Evolutionary conservation across 2,888 invertebrate genomes (phyloP).

Genomic region (Dorcus hopei): DNA sequence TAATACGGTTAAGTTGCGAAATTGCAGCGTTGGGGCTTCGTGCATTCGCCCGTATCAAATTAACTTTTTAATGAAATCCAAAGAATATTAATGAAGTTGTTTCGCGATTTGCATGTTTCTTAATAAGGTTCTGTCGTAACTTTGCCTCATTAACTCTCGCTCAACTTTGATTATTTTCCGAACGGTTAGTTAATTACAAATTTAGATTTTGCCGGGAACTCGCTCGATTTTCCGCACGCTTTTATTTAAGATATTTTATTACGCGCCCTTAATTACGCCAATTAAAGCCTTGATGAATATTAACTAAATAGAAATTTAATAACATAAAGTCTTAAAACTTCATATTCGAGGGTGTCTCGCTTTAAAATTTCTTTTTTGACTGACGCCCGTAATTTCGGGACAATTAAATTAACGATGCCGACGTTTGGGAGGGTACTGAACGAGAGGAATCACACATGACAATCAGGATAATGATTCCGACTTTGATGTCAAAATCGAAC

Average conservation of each 20-base stretch:
- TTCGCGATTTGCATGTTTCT: slow-evolving; percentile 47
- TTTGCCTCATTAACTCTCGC: slow-evolving; percentile 41
- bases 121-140: slow-evolving; percentile 38
- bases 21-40: slow-evolving; percentile 1
- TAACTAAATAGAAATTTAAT: slow-evolving; percentile 42
- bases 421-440: too few species aligned
- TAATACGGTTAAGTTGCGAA: slow-evolving; percentile 9
- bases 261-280: slow-evolving; percentile 30
- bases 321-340: slow-evolving; percentile 40
- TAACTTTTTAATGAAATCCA: slow-evolving; percentile 36
- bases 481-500: neutral
- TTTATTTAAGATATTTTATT: slow-evolving; percentile 44
- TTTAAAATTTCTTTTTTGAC: neutral
- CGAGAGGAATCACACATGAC: neutral
- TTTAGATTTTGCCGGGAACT: slow-evolving; percentile 27
- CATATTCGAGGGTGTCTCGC: slow-evolving; percentile 13
- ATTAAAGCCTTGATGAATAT: slow-evolving; percentile 4
- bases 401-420: too few species aligned
- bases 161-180: slow-evolving; percentile 48
- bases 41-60: slow-evolving; percentile 27
- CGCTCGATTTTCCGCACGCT: slow-evolving; percentile 24
- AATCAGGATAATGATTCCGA: neutral
- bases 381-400: too few species aligned
- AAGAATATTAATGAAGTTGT: slow-evolving; percentile 48
- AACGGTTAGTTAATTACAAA: slow-evolving; percentile 49